These are phyloP conservation scores for Dryocosmus kuriphilus DNA, from an alignment of 2,888 invertebrate species.

Conservation along the genomic window DNA sequence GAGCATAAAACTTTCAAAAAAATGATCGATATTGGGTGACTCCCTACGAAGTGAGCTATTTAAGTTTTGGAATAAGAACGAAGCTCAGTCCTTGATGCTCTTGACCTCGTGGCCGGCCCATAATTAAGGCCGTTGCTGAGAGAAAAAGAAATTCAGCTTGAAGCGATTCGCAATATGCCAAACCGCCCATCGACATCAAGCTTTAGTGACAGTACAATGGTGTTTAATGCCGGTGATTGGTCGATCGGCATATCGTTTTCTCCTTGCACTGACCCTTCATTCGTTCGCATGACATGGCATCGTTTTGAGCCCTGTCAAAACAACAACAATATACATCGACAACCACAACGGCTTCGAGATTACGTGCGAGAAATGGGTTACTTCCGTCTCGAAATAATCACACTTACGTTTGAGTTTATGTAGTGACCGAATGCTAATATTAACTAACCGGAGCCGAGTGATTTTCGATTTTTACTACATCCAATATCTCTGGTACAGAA, in stretches of 20 bases:
- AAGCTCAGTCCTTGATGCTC: conserved; percentile 37
- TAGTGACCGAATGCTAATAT: conserved; percentile 20
- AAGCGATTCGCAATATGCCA: conserved; percentile 40
- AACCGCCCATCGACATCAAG: conserved; percentile 41
- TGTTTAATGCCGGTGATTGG: conserved; percentile 34
- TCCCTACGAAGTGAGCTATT: not conserved
- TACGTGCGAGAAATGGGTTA: conserved; percentile 27
- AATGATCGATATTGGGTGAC: not conserved
- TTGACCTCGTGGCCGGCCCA: conserved; percentile 59
- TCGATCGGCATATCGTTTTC: conserved; percentile 36
- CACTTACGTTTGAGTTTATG: conserved; percentile 23
- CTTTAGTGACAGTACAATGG: conserved; percentile 41
- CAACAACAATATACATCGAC: conserved; percentile 36
- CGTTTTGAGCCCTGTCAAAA: conserved; percentile 30
- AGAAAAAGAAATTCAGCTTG: conserved; percentile 46
- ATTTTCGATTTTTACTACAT: conserved; percentile 18
- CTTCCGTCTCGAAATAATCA: conserved; percentile 34
- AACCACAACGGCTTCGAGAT: conserved; percentile 21
- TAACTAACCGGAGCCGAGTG: conserved; percentile 29
- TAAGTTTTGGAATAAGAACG: not conserved
- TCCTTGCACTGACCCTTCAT: conserved; percentile 39
- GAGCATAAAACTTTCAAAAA: not conserved
- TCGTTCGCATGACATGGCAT: conserved; percentile 34
- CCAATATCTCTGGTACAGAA: not conserved
- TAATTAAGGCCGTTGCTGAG: conserved; percentile 58